These are phyloP conservation scores for Keiferia lycopersicella DNA, from an alignment of 2,888 invertebrate species.

Conservation along the genomic window DNA sequence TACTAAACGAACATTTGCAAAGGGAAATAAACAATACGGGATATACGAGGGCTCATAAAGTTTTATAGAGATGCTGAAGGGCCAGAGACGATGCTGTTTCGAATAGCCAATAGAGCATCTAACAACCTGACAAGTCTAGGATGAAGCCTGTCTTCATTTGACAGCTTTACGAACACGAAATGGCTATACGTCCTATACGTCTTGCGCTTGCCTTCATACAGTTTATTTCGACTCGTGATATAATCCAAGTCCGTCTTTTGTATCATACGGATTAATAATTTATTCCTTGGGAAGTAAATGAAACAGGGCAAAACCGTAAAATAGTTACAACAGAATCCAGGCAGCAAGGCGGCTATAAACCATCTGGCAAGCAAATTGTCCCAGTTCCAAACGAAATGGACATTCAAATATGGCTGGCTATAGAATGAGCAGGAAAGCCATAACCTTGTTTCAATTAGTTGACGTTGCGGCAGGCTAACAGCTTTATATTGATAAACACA, in stretches of 20 bases:
- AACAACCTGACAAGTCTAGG: constrained; percentile 3
- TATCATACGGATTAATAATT: no score
- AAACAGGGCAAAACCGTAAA: neutral
- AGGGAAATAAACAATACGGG: constrained; percentile 16
- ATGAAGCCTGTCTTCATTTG: neutral
- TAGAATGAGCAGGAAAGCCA: neutral
- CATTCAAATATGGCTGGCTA: neutral
- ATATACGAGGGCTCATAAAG: constrained; percentile 19
- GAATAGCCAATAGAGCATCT: constrained; percentile 5
- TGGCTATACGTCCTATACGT: neutral
- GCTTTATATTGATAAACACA: neutral
- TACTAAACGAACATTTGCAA: constrained; percentile 13
- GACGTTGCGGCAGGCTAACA: neutral
- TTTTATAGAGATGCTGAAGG: constrained; percentile 17
- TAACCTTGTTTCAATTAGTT: neutral
- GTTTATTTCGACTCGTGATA: no score
- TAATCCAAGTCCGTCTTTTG: no score
- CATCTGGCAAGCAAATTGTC: neutral
- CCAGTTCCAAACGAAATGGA: constrained; percentile 3
- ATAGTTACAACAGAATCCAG: neutral
- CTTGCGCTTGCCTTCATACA: no score
- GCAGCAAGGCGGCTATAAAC: neutral
- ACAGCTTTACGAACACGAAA: neutral
- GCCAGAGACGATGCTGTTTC: neutral
- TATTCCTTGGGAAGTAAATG: neutral